Evolutionary conservation across 2,113 vertebrate genomes (phyloP).

Genomic region (Cervus canadensis): DNA sequence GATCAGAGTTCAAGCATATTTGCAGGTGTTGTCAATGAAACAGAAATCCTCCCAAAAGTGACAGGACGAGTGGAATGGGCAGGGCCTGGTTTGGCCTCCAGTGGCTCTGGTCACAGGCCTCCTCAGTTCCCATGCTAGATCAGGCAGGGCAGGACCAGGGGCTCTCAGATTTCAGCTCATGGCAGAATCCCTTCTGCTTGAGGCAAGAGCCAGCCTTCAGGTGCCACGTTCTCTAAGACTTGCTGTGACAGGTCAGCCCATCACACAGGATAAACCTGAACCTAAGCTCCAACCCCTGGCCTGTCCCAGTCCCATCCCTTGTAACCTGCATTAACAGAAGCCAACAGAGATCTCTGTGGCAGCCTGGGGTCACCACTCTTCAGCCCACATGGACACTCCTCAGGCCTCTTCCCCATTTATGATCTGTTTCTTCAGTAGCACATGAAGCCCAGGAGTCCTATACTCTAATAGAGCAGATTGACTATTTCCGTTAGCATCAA

Average conservation of each 20-base stretch:
- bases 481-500: not conserved
- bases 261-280: not conserved
- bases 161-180: not conserved
- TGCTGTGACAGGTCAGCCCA: not conserved
- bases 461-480: not conserved
- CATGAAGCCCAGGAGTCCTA: not conserved
- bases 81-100: not conserved
- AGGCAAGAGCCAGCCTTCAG: not conserved
- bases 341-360: not conserved
- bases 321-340: not conserved
- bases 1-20: not conserved
- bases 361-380: not conserved
- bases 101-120: not conserved
- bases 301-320: not conserved
- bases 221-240: fast-evolving
- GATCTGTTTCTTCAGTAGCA: not conserved
- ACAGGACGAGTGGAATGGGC: fast-evolving
- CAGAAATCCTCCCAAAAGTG: not conserved
- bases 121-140: not conserved
- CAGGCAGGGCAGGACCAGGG: not conserved
- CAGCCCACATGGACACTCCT: not conserved
- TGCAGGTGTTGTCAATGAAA: not conserved
- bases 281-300: not conserved
- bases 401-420: not conserved
- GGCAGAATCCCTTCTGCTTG: not conserved